Evolutionary conservation across 2,888 invertebrate genomes (phyloP).

Genomic region (Patella ulyssiponensis): DNA sequence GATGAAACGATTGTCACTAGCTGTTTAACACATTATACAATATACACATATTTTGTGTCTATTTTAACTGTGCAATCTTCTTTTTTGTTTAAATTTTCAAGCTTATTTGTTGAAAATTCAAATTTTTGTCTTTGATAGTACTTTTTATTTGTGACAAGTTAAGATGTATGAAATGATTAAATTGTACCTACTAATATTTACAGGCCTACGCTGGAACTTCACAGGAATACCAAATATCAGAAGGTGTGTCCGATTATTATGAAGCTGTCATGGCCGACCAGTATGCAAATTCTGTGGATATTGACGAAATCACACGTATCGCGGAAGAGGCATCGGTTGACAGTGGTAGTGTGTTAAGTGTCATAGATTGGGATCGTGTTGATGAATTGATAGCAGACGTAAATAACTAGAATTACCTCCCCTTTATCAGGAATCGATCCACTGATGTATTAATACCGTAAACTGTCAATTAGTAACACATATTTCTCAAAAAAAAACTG

Average conservation of each 20-base stretch:
- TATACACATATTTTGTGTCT: no score
- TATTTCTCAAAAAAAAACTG: no score
- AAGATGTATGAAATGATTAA: neutral
- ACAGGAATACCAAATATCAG: conserved; percentile 44
- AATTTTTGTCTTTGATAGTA: conserved; percentile 1
- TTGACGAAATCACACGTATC: conserved; percentile 60
- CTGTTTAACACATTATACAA: no score
- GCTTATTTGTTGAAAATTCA: no score
- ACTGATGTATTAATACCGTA: no score
- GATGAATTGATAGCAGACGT: conserved; percentile 64
- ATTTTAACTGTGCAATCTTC: no score
- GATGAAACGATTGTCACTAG: no score
- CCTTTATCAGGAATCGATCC: neutral
- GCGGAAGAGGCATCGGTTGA: conserved; percentile 60
- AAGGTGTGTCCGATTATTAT: conserved; percentile 60
- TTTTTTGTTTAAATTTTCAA: no score
- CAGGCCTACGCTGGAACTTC: conserved; percentile 22
- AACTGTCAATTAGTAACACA: no score
- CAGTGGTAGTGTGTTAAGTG: conserved; percentile 64
- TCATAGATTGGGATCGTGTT: conserved; percentile 69
- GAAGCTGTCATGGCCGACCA: conserved; percentile 58
- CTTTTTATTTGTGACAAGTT: neutral
- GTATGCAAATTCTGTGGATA: conserved; percentile 60
- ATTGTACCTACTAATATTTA: neutral
- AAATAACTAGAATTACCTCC: neutral